phyloP scores from a whole-genome alignment of 2,888 invertebrate genomes.

The Eupithecia pulchellata region DNA sequence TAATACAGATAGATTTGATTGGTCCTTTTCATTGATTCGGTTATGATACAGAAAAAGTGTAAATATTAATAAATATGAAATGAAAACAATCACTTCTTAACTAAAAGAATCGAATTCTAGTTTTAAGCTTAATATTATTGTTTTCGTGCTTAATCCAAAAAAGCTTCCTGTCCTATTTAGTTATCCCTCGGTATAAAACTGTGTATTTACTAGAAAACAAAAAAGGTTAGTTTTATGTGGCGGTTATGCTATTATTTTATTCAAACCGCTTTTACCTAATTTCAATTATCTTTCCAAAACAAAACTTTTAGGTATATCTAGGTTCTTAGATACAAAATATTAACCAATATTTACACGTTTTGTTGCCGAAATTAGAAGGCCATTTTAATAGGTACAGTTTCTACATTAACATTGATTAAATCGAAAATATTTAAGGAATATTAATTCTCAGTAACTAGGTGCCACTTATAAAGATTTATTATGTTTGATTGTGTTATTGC shows the following conservation, averaged over 20 bases:
- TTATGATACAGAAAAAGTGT: neutral
- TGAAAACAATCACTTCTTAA: neutral
- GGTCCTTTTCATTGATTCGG: neutral
- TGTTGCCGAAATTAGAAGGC: conserved; percentile 59
- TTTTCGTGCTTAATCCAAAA: neutral
- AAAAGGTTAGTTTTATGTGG: neutral
- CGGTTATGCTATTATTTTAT: neutral
- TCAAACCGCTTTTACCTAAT: neutral
- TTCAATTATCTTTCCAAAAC: conserved; percentile 11
- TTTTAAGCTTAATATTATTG: neutral
- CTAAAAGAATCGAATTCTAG: neutral
- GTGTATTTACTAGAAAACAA: neutral
- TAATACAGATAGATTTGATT: neutral
- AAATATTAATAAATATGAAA: neutral
- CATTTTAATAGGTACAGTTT: conserved; percentile 59
- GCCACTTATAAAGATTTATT: conserved; percentile 19
- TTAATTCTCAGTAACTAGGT: conserved; percentile 15
- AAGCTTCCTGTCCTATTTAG: neutral
- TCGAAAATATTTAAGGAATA: conserved; percentile 14
- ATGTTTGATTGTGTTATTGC: conserved; percentile 15
- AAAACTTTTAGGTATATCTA: conserved; percentile 28
- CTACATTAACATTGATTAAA: conserved; percentile 44
- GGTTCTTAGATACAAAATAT: conserved; percentile 32
- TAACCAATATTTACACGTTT: conserved; percentile 56
- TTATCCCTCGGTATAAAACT: neutral